Conservation (phyloP, 2,113 vertebrate genomes). For the Hypomesus transpacificus region DNA sequence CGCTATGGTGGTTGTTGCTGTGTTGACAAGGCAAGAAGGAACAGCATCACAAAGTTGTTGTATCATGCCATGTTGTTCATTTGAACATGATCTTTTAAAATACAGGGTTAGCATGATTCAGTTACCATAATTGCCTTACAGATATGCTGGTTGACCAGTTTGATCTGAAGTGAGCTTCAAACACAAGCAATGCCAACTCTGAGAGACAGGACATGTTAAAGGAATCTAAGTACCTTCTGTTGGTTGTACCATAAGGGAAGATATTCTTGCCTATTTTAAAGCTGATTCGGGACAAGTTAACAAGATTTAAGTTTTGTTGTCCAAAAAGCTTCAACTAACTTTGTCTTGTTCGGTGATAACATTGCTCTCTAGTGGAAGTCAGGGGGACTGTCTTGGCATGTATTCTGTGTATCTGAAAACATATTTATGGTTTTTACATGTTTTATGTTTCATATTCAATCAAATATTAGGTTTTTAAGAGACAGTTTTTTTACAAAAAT, state of each 20-base stretch:
- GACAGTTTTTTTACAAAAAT: not conserved
- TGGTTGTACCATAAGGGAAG: no score
- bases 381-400: not conserved
- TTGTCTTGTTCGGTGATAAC: not conserved
- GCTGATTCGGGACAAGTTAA: no score
- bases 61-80: not conserved
- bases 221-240: no score
- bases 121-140: no score
- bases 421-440: no score
- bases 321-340: no score
- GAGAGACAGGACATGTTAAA: not conserved
- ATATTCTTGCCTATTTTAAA: no score
- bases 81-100: not conserved
- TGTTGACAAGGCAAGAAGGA: not conserved
- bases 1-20: not conserved
- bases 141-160: not conserved
- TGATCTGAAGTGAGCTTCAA: not conserved
- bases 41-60: not conserved
- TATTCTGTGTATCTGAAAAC: no score
- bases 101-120: no score
- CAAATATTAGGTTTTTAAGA: not conserved
- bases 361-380: slow-evolving; percentile 8
- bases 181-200: not conserved
- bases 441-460: no score
- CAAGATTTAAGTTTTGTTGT: no score